A percentile compares a stretch with the other conserved stretches of the same genome.
Evolutionary conservation across 2,113 vertebrate genomes (phyloP).

Genomic region (Pollachius pollachius): DNA sequence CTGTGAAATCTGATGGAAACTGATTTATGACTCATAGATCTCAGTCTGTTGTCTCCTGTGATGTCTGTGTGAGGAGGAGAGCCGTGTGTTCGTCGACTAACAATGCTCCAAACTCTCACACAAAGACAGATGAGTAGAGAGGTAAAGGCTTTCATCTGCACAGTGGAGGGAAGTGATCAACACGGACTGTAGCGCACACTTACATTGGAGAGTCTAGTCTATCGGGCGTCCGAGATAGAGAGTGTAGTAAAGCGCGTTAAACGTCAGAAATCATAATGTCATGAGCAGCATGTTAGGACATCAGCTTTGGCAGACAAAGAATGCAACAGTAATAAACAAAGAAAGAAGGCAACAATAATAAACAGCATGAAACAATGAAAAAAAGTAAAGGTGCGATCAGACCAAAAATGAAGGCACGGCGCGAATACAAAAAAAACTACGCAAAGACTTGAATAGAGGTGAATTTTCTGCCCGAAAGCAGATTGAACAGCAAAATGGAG

Average conservation of each 20-base stretch:
- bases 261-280: conserved; percentile 38
- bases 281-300: conserved; percentile 46
- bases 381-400: no score
- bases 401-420: no score
- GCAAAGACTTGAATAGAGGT: no score
- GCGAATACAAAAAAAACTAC: no score
- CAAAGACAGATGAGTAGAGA: conserved; percentile 58
- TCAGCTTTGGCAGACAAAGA: conserved; percentile 21
- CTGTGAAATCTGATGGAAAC: no score
- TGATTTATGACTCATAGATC: no score
- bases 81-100: not conserved
- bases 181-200: conserved; percentile 53
- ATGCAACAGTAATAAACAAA: conserved; percentile 34
- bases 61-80: not conserved
- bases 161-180: conserved; percentile 51
- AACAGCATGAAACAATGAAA: no score
- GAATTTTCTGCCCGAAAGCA: no score
- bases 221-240: conserved; percentile 67
- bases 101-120: conserved; percentile 46
- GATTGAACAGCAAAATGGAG: no score
- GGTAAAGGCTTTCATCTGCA: conserved; percentile 53
- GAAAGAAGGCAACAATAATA: conserved; percentile 5
- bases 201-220: conserved; percentile 72
- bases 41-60: no score
- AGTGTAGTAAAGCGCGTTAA: conserved; percentile 64